A percentile compares a stretch with the other conserved stretches of the same genome.
Conservation (phyloP, 2,888 invertebrate species). For the Trisateles emortualis region DNA sequence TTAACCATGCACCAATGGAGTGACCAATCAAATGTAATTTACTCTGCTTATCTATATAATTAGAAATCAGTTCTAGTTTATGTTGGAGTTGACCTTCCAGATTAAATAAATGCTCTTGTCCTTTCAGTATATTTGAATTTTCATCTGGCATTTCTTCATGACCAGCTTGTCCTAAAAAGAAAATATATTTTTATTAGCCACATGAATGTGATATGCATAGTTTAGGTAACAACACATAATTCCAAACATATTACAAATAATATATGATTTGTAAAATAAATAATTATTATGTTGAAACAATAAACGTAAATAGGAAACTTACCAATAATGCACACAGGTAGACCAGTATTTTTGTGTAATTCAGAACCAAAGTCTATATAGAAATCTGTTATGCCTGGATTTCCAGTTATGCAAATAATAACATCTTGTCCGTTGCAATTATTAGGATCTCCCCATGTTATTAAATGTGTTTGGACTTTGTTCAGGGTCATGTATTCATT, state of each 20-base stretch:
- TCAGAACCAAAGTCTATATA: slow-evolving; percentile 91
- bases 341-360: slow-evolving; percentile 87
- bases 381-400: slow-evolving; percentile 95
- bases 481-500: slow-evolving; percentile 78
- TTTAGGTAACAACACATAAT: no score
- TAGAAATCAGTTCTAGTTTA: slow-evolving; percentile 92
- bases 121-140: slow-evolving; percentile 78
- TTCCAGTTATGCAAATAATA: slow-evolving; percentile 93
- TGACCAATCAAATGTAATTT: slow-evolving; percentile 95
- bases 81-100: slow-evolving; percentile 93
- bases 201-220: no score
- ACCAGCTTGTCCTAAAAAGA: slow-evolving; percentile 90
- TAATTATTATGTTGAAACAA: no score
- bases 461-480: slow-evolving; percentile 90
- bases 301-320: slow-evolving; percentile 39
- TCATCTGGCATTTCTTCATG: slow-evolving; percentile 83
- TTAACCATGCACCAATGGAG: slow-evolving; percentile 96
- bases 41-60: slow-evolving; percentile 90
- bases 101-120: slow-evolving; percentile 89
- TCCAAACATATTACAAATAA: no score
- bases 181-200: background rate
- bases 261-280: no score
- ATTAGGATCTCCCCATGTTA: slow-evolving; percentile 91
- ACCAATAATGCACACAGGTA: slow-evolving; percentile 94
- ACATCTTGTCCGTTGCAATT: slow-evolving; percentile 86